These are phyloP conservation scores for Anolis apletophallus DNA, from an alignment of 2,797 vertebrate species.

Conservation along the genomic window DNA sequence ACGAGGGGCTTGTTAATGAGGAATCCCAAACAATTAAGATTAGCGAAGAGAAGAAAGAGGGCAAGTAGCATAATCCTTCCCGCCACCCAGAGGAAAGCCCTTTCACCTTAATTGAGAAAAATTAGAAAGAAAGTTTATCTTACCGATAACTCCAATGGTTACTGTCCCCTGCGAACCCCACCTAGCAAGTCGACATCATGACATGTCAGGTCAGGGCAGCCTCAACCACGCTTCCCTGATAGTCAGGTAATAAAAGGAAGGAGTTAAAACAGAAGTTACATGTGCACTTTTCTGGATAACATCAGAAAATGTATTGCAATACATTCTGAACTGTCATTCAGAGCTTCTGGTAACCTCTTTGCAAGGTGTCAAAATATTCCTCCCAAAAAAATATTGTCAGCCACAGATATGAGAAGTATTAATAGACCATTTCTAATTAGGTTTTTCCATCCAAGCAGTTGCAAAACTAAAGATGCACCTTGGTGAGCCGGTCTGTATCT, in stretches of 20 bases:
- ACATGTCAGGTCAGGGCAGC: constrained; percentile 87
- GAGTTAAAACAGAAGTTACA: constrained; percentile 89
- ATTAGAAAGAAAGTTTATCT: constrained; percentile 83
- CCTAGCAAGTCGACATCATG: constrained; percentile 90
- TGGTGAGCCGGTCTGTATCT: constrained; percentile 53
- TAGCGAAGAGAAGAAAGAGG: constrained; percentile 9
- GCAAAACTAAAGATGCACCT: constrained; percentile 45
- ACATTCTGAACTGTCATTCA: constrained; percentile 73
- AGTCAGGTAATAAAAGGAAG: constrained; percentile 96
- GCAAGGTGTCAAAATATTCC: constrained; percentile 54
- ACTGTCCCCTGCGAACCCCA: constrained; percentile 87
- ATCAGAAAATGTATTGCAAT: constrained; percentile 80
- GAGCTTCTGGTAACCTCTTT: constrained; percentile 85
- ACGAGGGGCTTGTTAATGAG: constrained; percentile 42
- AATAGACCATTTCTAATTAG: constrained; percentile 48
- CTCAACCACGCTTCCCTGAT: constrained; percentile 91
- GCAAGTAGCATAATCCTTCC: constrained; percentile 52
- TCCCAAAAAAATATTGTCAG: constrained; percentile 54
- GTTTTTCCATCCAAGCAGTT: constrained; percentile 37
- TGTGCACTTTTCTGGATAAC: constrained; percentile 82
- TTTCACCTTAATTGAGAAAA: constrained; percentile 66
- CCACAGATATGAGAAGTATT: constrained; percentile 47
- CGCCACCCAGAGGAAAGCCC: constrained; percentile 60
- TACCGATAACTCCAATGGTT: constrained; percentile 86
- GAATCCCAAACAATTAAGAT: constrained; percentile 27